Percentiles rank a stretch among this genome's conserved stretches.
phyloP scores from a whole-genome alignment of 2,888 invertebrate species.

The Chironomus tentans region DNA sequence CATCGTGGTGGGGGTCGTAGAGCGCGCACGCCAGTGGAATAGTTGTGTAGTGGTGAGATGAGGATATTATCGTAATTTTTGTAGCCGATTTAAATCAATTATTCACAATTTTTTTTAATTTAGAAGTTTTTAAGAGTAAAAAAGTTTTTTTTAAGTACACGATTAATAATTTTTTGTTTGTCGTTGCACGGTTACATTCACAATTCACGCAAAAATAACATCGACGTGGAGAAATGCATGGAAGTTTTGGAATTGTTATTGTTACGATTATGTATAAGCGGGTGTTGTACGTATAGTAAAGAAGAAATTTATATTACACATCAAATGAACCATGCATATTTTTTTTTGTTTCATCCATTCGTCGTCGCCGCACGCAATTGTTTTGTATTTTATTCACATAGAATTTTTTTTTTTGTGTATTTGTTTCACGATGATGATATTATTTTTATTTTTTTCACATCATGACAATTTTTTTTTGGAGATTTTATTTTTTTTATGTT shows the following conservation, averaged over 20 bases:
- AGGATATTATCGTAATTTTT: slow-evolving; percentile 45
- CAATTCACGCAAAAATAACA: background rate
- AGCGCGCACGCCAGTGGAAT: slow-evolving; percentile 46
- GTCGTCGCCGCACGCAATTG: background rate
- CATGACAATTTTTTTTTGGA: background rate
- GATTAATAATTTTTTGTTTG: background rate
- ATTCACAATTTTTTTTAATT: background rate
- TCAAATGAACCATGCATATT: background rate
- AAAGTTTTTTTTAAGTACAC: background rate
- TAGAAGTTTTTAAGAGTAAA: no score
- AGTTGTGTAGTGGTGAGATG: slow-evolving; percentile 43
- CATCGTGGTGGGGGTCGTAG: slow-evolving; percentile 47
- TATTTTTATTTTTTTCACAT: background rate
- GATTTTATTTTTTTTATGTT: background rate
- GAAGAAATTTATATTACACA: background rate
- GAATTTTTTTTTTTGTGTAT: no score
- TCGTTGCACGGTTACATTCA: background rate
- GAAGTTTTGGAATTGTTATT: background rate
- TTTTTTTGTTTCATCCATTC: background rate
- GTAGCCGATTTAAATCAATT: slow-evolving; percentile 30
- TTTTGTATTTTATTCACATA: background rate
- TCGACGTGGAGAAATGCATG: background rate
- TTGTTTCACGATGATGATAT: no score
- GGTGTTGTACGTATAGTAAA: no score
- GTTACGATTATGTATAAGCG: background rate